phyloP scores from a whole-genome alignment of 2,113 vertebrate genomes.

The Pseudorasbora parva region DNA sequence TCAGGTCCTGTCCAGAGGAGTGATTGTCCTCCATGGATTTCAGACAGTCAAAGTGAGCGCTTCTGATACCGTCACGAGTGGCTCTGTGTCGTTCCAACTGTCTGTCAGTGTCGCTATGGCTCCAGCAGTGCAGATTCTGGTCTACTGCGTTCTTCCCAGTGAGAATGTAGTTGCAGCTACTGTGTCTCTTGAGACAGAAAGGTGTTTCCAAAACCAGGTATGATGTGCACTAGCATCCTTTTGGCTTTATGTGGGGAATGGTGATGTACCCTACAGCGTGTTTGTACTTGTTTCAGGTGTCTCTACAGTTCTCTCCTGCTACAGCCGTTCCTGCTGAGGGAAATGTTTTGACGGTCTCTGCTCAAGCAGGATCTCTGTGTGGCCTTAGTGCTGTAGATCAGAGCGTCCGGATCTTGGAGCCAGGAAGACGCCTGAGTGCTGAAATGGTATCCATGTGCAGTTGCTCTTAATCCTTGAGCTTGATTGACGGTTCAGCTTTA shows the following conservation, averaged over 20 bases:
- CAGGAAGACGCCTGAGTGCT: conserved; percentile 72
- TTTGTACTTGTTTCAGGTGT: conserved; percentile 66
- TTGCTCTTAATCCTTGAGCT: too few relatives aligned
- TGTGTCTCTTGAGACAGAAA: conserved; percentile 55
- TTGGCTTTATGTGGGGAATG: accelerated
- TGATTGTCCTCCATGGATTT: conserved; percentile 71
- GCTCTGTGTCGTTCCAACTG: conserved; percentile 74
- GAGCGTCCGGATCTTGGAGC: conserved; percentile 79
- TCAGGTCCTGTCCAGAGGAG: conserved; percentile 78
- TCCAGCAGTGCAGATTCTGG: conserved; percentile 55
- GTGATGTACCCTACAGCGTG: not conserved
- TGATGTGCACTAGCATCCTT: not conserved
- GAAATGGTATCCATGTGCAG: conserved; percentile 55
- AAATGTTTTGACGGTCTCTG: conserved; percentile 65
- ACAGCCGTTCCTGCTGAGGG: conserved; percentile 76
- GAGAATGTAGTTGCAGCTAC: not conserved
- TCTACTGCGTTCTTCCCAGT: not conserved
- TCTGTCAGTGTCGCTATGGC: conserved; percentile 68
- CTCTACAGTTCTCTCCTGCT: conserved; percentile 71
- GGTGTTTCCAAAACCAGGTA: conserved; percentile 86
- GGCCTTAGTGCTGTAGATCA: conserved; percentile 82
- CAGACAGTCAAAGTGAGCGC: conserved; percentile 60
- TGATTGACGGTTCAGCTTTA: too few relatives aligned
- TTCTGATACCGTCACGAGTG: conserved; percentile 63
- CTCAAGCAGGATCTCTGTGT: conserved; percentile 81